Evolutionary conservation across 2,888 invertebrate species (phyloP).

Genomic region (Odontocerum albicorne): DNA sequence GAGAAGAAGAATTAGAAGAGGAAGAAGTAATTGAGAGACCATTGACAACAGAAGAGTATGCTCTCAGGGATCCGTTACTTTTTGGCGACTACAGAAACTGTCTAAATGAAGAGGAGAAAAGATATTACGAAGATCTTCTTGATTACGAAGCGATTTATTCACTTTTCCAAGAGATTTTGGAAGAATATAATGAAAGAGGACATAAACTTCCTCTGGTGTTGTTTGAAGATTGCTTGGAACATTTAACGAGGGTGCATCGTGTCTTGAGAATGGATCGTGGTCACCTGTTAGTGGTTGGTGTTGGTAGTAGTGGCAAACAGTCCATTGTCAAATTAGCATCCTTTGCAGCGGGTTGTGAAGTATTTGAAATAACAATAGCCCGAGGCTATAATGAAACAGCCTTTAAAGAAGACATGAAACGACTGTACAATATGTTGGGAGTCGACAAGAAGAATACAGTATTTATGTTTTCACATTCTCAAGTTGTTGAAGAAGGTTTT

Average conservation of each 20-base stretch:
- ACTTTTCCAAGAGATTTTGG: slow-evolving; percentile 86
- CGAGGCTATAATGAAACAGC: slow-evolving; percentile 81
- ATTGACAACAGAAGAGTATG: slow-evolving; percentile 63
- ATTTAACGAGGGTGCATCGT: slow-evolving; percentile 84
- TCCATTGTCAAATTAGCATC: slow-evolving; percentile 77
- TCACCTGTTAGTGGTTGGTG: slow-evolving; percentile 83
- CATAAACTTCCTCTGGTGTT: slow-evolving; percentile 78
- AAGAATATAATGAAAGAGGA: slow-evolving; percentile 79
- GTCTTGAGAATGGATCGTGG: slow-evolving; percentile 81
- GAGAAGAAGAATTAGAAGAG: slow-evolving; percentile 46
- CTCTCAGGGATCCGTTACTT: slow-evolving; percentile 77
- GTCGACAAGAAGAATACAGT: slow-evolving; percentile 77
- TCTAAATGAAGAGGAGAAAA: slow-evolving; percentile 73
- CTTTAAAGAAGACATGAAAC: slow-evolving; percentile 87
- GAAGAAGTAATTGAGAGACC: slow-evolving; percentile 38
- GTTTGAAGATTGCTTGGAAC: slow-evolving; percentile 91
- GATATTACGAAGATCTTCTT: slow-evolving; percentile 85
- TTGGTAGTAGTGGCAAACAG: slow-evolving; percentile 89
- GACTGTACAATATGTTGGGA: slow-evolving; percentile 74
- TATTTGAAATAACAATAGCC: slow-evolving; percentile 82
- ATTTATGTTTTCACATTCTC: slow-evolving; percentile 82
- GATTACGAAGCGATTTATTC: slow-evolving; percentile 89
- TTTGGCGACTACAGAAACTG: slow-evolving; percentile 91
- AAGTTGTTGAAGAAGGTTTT: slow-evolving; percentile 81
- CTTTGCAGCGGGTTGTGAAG: slow-evolving; percentile 79